Percentiles rank a stretch among this genome's conserved stretches.
These are phyloP conservation scores for Phodopus roborovskii DNA, from an alignment of 2,113 vertebrate genomes.

Conservation along the genomic window DNA sequence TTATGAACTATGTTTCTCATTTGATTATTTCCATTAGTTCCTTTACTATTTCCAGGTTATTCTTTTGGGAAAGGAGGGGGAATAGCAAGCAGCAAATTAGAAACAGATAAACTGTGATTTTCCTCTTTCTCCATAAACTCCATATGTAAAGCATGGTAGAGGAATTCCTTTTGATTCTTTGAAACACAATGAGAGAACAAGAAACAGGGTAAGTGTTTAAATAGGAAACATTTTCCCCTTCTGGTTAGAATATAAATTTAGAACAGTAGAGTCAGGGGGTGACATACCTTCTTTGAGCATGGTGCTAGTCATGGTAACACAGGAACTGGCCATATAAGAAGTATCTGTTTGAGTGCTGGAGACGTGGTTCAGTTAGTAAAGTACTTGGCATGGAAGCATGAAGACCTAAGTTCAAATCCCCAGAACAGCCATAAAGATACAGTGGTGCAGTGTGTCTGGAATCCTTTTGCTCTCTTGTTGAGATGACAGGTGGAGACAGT, in stretches of 20 bases:
- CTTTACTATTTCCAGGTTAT: not conserved
- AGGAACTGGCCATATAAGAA: constrained; percentile 20
- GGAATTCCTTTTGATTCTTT: not conserved
- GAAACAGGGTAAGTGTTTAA: constrained; percentile 27
- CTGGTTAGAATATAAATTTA: constrained; percentile 41
- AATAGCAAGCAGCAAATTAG: not conserved
- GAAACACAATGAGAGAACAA: not conserved
- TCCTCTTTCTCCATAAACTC: not conserved
- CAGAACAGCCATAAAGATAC: not conserved
- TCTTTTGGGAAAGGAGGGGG: not conserved
- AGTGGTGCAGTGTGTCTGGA: not conserved
- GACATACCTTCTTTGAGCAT: not conserved
- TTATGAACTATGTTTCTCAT: not conserved
- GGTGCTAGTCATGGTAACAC: not conserved
- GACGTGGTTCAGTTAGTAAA: not conserved
- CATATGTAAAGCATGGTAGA: not conserved
- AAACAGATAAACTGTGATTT: not conserved
- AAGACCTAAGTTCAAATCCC: not conserved
- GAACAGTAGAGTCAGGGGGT: constrained; percentile 28
- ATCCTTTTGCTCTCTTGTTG: not conserved
- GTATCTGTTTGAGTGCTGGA: not conserved
- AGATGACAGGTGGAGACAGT: not conserved
- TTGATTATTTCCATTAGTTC: not conserved
- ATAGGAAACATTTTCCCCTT: constrained; percentile 13
- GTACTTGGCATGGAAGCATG: too few species aligned